Conservation (phyloP, 2,113 vertebrate species). For the Carassius auratus region DNA sequence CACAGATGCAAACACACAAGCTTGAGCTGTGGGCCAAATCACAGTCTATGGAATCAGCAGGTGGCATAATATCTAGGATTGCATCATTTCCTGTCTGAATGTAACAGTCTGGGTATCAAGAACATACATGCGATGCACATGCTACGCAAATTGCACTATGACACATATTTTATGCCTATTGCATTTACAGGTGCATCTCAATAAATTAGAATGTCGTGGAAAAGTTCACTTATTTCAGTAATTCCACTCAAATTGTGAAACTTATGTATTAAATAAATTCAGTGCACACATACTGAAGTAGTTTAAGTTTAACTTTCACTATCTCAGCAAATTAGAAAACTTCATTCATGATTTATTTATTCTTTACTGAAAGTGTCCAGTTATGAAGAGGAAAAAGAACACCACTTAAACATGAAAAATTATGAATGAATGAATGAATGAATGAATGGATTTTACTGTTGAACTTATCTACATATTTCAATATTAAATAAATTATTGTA, state of each 20-base stretch:
- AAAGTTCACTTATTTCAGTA: no score
- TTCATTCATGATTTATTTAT: not conserved
- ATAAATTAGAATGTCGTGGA: no score
- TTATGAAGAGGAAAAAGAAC: not conserved
- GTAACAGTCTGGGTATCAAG: not conserved
- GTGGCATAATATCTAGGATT: not conserved
- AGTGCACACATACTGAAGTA: no score
- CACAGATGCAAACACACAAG: constrained; percentile 1
- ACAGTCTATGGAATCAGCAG: constrained; percentile 16
- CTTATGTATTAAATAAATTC: no score
- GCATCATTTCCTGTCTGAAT: not conserved
- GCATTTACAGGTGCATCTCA: no score
- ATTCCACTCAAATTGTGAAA: no score
- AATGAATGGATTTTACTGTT: no score
- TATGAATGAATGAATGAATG: no score
- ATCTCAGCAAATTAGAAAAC: no score
- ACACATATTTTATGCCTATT: not conserved
- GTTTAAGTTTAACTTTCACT: no score
- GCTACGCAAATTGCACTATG: not conserved
- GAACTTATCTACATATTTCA: no score
- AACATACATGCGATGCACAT: not conserved
- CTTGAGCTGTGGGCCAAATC: not conserved
- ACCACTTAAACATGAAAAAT: not conserved
- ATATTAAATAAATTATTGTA: no score
- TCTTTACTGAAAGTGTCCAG: not conserved